phyloP scores from a whole-genome alignment of 2,797 vertebrate species.

The Notolepis coatsorum region DNA sequence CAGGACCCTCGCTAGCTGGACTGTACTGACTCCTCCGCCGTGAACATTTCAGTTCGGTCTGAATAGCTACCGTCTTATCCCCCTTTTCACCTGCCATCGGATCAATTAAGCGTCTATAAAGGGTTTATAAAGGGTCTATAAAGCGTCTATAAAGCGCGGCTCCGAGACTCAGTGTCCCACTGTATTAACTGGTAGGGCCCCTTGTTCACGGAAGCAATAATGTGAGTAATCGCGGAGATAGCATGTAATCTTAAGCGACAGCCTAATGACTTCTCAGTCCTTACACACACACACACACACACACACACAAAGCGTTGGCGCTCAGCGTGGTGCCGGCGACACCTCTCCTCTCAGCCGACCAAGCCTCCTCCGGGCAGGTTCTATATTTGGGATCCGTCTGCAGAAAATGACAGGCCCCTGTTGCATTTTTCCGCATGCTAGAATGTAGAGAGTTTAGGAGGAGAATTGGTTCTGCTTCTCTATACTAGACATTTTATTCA shows the following conservation, averaged over 20 bases:
- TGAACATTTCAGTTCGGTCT: slow-evolving; percentile 37
- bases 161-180: slow-evolving; percentile 29
- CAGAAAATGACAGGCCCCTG: slow-evolving; percentile 55
- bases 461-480: slow-evolving; percentile 56
- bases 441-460: slow-evolving; percentile 45
- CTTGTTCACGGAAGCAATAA: slow-evolving; percentile 69
- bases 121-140: no score
- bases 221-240: slow-evolving; percentile 71
- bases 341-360: slow-evolving; percentile 51
- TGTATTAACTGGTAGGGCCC: slow-evolving; percentile 53
- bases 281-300: no score
- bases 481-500: slow-evolving; percentile 57
- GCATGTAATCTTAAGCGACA: slow-evolving; percentile 81
- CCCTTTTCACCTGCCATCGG: slow-evolving; percentile 50
- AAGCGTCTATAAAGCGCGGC: slow-evolving; percentile 42
- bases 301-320: slow-evolving; percentile 62
- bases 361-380: slow-evolving; percentile 62
- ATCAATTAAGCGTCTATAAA: slow-evolving; percentile 56
- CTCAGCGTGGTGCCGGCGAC: slow-evolving; percentile 53
- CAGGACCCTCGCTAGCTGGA: no score
- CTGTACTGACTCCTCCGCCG: slow-evolving; percentile 21
- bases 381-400: slow-evolving; percentile 74
- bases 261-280: slow-evolving; percentile 74
- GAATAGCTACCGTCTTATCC: slow-evolving; percentile 42
- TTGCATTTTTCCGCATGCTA: slow-evolving; percentile 55